These are phyloP conservation scores for Sitophilus oryzae DNA, from an alignment of 1,140 invertebrate genomes.

Conservation along the genomic window DNA sequence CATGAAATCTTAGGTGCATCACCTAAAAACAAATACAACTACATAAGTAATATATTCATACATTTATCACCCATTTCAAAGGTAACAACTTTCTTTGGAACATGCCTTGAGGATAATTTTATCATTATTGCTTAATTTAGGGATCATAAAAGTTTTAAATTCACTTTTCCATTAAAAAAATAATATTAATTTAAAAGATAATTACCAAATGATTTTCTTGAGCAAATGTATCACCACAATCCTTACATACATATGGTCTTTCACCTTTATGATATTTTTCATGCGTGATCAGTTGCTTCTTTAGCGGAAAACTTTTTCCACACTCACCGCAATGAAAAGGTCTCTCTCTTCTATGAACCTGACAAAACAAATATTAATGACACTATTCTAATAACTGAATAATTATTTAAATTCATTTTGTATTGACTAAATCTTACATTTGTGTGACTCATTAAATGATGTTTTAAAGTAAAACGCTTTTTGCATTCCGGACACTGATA, in stretches of 20 bases:
- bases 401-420: too few relatives aligned
- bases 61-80: too few relatives aligned
- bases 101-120: too few relatives aligned
- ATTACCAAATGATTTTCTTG: constrained; percentile 69
- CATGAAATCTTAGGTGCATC: constrained; percentile 77
- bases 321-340: constrained; percentile 78
- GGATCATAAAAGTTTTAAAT: too few relatives aligned
- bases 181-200: too few relatives aligned
- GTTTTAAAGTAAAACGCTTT: constrained; percentile 79
- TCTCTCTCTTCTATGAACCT: constrained; percentile 66
- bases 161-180: too few relatives aligned
- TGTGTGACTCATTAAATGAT: constrained; percentile 72
- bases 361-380: constrained; percentile 14
- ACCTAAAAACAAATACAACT: too few relatives aligned
- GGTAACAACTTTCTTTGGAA: too few relatives aligned
- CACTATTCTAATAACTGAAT: background rate
- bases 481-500: constrained; percentile 80
- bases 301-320: constrained; percentile 72
- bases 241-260: constrained; percentile 76
- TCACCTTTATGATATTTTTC: constrained; percentile 83
- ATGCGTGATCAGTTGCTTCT: constrained; percentile 76
- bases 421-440: too few relatives aligned
- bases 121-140: too few relatives aligned
- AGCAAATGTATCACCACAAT: constrained; percentile 83
- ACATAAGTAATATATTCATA: too few relatives aligned